Percentiles rank a stretch among this genome's conserved stretches.
These are phyloP conservation scores for Calliphora vomitoria DNA, from an alignment of 2,888 invertebrate species.

Conservation along the genomic window DNA sequence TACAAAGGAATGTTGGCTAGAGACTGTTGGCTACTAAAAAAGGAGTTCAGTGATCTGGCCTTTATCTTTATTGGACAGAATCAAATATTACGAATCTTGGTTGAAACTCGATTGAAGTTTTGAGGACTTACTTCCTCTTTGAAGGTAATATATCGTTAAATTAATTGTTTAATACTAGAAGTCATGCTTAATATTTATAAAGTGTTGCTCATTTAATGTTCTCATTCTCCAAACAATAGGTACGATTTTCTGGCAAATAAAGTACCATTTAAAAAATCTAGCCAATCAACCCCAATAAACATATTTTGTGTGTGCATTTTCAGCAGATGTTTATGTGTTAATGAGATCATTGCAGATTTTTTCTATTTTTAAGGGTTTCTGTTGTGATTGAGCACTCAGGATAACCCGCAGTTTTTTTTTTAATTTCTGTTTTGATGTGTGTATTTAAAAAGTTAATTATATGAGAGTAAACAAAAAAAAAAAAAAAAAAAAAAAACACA, in stretches of 20 bases:
- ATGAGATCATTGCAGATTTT: constrained; percentile 63
- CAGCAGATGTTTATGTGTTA: constrained; percentile 69
- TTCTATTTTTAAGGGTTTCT: constrained; percentile 52
- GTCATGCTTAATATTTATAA: no score
- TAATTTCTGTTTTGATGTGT: constrained; percentile 5
- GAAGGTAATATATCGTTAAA: no score
- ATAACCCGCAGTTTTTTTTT: constrained; percentile 57
- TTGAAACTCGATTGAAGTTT: no score
- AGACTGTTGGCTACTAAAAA: no score
- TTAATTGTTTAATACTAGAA: no score
- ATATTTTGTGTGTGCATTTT: constrained; percentile 18
- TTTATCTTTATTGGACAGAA: no score
- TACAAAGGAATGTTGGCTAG: no score
- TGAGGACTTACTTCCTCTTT: no score
- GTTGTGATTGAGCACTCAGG: constrained; percentile 44
- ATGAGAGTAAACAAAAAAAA: background rate
- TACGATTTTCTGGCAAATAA: background rate
- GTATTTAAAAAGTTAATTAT: constrained; percentile 36
- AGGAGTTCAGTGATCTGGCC: no score
- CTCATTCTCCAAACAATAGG: background rate
- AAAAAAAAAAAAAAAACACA: no score
- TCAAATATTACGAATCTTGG: no score
- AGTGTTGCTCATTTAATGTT: no score
- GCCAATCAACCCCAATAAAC: constrained; percentile 10
- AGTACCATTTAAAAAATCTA: constrained; percentile 19